A percentile compares a stretch with the other conserved stretches of the same genome.
These are phyloP conservation scores for Dasysyrphus albostriatus DNA, from an alignment of 2,888 invertebrate genomes.

Conservation along the genomic window DNA sequence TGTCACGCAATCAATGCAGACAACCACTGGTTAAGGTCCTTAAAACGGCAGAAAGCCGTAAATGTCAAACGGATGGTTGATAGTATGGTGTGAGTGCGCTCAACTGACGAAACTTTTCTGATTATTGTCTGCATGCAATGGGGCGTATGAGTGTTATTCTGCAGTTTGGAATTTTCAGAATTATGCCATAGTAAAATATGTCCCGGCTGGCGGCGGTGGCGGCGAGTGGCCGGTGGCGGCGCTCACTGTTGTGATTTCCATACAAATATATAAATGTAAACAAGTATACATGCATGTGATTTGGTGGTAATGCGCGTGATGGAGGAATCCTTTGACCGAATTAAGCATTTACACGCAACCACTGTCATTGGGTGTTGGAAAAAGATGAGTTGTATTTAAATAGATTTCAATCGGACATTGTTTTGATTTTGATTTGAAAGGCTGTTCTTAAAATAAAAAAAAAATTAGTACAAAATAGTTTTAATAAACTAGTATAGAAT, in stretches of 20 bases:
- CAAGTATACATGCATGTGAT: not conserved
- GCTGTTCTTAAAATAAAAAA: not conserved
- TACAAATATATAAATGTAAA: not conserved
- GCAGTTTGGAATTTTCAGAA: conserved; percentile 62
- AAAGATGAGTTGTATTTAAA: conserved; percentile 42
- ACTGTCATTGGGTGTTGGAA: conserved; percentile 30
- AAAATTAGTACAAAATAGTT: not conserved
- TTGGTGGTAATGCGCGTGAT: conserved; percentile 49
- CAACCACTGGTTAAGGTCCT: conserved; percentile 31
- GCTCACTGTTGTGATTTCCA: not conserved
- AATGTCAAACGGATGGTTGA: conserved; percentile 53
- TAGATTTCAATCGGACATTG: conserved; percentile 67
- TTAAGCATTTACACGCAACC: conserved; percentile 70
- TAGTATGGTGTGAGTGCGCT: conserved; percentile 46
- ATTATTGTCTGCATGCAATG: conserved; percentile 75
- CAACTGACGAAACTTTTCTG: conserved; percentile 72
- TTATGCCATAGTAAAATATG: conserved; percentile 11
- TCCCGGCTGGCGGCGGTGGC: not conserved
- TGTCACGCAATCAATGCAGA: conserved; percentile 72
- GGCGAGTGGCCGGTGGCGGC: not conserved
- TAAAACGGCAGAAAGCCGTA: conserved; percentile 42
- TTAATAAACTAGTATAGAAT: not conserved
- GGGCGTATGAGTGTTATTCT: conserved; percentile 68
- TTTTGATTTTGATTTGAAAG: conserved; percentile 55
- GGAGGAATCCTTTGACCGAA: conserved; percentile 63